Conservation (phyloP, 2,113 vertebrate genomes). For the Thermophis baileyi region DNA sequence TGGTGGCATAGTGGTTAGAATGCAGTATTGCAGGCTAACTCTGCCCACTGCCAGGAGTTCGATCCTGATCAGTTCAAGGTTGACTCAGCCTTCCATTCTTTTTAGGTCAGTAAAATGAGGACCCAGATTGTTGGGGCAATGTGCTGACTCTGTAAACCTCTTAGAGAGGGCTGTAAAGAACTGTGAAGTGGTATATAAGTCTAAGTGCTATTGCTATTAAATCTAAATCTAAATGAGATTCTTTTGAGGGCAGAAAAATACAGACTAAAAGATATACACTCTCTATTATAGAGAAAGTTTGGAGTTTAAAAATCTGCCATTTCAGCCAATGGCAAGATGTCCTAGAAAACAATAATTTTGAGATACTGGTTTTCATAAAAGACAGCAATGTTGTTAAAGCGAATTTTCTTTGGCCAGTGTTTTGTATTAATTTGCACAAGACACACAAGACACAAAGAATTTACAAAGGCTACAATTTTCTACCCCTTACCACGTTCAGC, state of each 20-base stretch:
- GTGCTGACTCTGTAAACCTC: too few relatives aligned
- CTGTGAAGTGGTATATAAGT: too few relatives aligned
- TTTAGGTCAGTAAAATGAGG: too few relatives aligned
- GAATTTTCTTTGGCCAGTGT: background rate
- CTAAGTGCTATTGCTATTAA: too few relatives aligned
- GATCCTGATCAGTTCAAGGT: too few relatives aligned
- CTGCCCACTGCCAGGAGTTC: too few relatives aligned
- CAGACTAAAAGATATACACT: background rate
- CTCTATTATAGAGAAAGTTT: background rate
- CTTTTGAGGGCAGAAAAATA: background rate
- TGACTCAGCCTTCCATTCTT: too few relatives aligned
- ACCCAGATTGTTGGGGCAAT: too few relatives aligned
- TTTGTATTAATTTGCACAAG: background rate
- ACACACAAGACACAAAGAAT: background rate
- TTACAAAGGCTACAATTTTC: background rate
- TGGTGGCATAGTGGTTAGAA: background rate
- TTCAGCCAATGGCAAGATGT: background rate
- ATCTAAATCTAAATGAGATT: background rate
- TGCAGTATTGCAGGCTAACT: background rate
- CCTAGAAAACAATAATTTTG: background rate
- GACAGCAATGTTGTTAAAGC: background rate
- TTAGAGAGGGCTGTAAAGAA: too few relatives aligned
- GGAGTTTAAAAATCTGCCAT: background rate
- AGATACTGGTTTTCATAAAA: background rate
- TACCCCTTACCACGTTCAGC: background rate